A percentile compares a stretch with the other conserved stretches of the same genome.
Conservation (phyloP, 2,888 invertebrate genomes). For the Apocheima hispidaria region DNA sequence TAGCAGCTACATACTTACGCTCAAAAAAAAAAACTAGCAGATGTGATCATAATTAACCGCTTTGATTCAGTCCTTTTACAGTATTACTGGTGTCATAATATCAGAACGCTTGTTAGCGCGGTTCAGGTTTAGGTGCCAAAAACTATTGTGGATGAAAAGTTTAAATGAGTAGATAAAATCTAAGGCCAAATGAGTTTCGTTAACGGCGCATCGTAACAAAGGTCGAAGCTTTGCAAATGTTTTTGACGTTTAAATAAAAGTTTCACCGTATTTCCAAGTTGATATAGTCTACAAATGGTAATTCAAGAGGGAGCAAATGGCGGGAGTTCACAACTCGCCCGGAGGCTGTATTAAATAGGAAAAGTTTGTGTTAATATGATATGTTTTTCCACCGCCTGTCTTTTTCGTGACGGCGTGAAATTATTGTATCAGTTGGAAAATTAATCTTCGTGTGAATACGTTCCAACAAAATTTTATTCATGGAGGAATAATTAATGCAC, state of each 20-base stretch:
- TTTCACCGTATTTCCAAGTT: constrained; percentile 49
- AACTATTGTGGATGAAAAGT: constrained; percentile 25
- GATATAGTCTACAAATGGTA: constrained; percentile 55
- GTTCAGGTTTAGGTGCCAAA: background rate
- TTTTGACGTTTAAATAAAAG: constrained; percentile 57
- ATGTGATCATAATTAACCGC: too few relatives aligned
- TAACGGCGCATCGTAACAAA: constrained; percentile 34
- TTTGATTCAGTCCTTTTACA: too few relatives aligned
- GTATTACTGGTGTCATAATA: too few relatives aligned
- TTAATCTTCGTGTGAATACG: background rate
- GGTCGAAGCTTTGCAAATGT: constrained; percentile 41
- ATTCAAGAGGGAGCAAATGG: constrained; percentile 50
- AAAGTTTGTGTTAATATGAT: constrained; percentile 62
- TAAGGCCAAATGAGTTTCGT: constrained; percentile 27
- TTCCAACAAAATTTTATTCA: too few relatives aligned
- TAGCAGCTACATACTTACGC: too few relatives aligned
- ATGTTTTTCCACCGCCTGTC: constrained; percentile 55
- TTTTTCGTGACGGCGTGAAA: constrained; percentile 40
- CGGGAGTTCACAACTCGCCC: constrained; percentile 53
- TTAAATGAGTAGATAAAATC: constrained; percentile 23
- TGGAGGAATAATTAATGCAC: too few relatives aligned
- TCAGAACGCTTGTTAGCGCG: too few relatives aligned
- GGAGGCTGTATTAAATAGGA: constrained; percentile 59
- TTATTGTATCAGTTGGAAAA: constrained; percentile 19
- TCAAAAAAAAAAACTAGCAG: too few relatives aligned